Conservation (phyloP, 2,113 vertebrate genomes). For the Pangasianodon hypophthalmus region DNA sequence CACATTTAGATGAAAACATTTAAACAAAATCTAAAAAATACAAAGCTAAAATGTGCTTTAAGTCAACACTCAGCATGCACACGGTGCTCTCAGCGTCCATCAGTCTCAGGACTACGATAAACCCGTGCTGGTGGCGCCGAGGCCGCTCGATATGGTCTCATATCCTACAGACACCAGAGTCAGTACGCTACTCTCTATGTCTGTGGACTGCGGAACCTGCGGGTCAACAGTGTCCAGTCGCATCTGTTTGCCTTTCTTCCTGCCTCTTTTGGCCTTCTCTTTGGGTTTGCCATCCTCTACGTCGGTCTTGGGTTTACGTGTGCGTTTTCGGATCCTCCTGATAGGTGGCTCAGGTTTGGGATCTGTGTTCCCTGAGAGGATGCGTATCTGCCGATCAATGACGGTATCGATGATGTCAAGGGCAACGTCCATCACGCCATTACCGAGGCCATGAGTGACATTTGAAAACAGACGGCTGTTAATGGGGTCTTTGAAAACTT, state of each 20-base stretch:
- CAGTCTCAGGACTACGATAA: conserved; percentile 43
- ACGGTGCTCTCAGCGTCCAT: neutral
- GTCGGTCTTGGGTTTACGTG: conserved; percentile 60
- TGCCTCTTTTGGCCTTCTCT: conserved; percentile 64
- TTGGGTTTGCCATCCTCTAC: conserved; percentile 54
- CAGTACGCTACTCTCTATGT: conserved; percentile 68
- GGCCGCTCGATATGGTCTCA: conserved; percentile 72
- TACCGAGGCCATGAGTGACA: conserved; percentile 75
- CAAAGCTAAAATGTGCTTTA: conserved; percentile 45
- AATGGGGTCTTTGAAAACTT: conserved; percentile 70
- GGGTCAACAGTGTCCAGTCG: conserved; percentile 38
- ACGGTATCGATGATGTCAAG: conserved; percentile 73
- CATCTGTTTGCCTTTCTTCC: conserved; percentile 64
- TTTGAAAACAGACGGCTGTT: conserved; percentile 72
- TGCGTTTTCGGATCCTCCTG: conserved; percentile 70
- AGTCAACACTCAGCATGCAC: conserved; percentile 48
- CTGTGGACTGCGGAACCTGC: conserved; percentile 59
- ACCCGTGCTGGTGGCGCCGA: conserved; percentile 52
- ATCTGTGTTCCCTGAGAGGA: conserved; percentile 72
- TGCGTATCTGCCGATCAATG: conserved; percentile 76
- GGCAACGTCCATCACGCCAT: conserved; percentile 74
- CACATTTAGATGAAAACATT: conserved; percentile 20
- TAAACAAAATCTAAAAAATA: conserved; percentile 11
- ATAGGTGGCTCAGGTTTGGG: conserved; percentile 62
- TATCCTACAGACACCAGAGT: conserved; percentile 77